These are phyloP conservation scores for Pempheris klunzingeri DNA, from an alignment of 2,797 vertebrate genomes.

Conservation along the genomic window DNA sequence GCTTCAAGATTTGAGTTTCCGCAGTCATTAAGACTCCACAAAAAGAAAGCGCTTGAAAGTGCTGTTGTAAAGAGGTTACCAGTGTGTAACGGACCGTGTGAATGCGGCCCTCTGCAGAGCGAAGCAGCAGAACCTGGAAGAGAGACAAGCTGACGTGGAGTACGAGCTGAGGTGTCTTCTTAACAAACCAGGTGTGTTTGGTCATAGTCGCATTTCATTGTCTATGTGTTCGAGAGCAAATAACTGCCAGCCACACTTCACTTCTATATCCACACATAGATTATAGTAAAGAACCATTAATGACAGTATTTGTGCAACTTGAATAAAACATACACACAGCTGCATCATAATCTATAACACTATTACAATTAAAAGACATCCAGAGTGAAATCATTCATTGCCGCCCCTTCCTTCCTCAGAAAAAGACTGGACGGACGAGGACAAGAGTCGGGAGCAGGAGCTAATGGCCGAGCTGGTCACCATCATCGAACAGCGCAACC, in stretches of 20 bases:
- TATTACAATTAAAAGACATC: not conserved
- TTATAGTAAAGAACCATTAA: not conserved
- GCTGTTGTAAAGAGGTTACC: not conserved
- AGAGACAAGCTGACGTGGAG: constrained; percentile 96
- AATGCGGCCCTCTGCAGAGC: constrained; percentile 80
- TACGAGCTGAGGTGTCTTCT: constrained; percentile 97
- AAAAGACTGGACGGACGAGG: constrained; percentile 96
- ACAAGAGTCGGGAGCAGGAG: constrained; percentile 93
- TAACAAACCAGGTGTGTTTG: constrained; percentile 93
- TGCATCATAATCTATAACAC: no score
- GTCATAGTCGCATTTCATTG: not conserved
- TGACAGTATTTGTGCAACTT: not conserved
- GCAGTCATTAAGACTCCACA: not conserved
- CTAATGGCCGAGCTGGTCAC: constrained; percentile 95
- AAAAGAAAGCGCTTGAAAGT: not conserved
- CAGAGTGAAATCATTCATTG: not conserved
- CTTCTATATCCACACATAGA: not conserved
- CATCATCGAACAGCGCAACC: constrained; percentile 97
- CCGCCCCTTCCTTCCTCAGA: constrained; percentile 80
- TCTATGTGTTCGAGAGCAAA: not conserved
- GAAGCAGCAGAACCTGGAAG: constrained; percentile 98
- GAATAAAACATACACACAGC: not conserved
- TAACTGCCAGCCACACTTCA: not conserved
- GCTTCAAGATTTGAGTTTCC: not conserved
- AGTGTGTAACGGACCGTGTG: not conserved